Base-by-base conservation (phyloP, 1,140 invertebrate species). In the Drosophila obscura region DNA sequence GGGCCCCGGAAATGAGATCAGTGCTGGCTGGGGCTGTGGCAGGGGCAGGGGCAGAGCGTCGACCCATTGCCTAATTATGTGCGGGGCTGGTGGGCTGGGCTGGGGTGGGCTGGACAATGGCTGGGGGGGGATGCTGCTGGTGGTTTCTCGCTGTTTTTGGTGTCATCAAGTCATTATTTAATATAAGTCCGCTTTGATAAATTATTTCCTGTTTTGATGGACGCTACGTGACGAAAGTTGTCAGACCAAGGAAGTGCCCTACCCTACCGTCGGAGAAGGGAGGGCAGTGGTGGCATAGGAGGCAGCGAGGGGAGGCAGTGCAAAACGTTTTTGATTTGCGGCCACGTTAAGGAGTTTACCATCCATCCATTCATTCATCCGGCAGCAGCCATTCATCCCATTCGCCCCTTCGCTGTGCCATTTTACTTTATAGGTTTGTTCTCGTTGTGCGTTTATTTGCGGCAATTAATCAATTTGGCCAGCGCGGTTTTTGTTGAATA, bases 401-500 rank as follows among this genome's bases (percentile, higher is more conserved):
- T 0, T 4, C 9, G 26, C 0, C 11, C 11, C 35, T 39, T 13
- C 35, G 35, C 3, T 4, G 35, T 39, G 35, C 11, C 3, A 39
- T 13, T 39, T 39, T 5, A 13, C 35, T 39, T 39, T 39, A 7
- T 11, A 11, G 35, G 35, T 39, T 39, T 11, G 4, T 4, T 39
- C 35, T 13, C 9, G 35, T 72, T 39, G 66, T 56, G 61, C 79
- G 82, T 82, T 88, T 87, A 87, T 87, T 87, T 87, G 71, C 64
- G 61, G 83, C 84, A 87, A 87, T 87, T 88, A 87, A 87, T 87
- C 83, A 87, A 87, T 79, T 85, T 87, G 64, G 73, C 51, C 46
- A 50, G 50, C 65, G 66, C 83, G 65, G 71, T 72, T 82, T 79
- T 62, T 57, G 43, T 19, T 60, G 59, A 87, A 85, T 73, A 87